Conservation (phyloP, 2,797 vertebrate species). For the Australoheros facetus region DNA sequence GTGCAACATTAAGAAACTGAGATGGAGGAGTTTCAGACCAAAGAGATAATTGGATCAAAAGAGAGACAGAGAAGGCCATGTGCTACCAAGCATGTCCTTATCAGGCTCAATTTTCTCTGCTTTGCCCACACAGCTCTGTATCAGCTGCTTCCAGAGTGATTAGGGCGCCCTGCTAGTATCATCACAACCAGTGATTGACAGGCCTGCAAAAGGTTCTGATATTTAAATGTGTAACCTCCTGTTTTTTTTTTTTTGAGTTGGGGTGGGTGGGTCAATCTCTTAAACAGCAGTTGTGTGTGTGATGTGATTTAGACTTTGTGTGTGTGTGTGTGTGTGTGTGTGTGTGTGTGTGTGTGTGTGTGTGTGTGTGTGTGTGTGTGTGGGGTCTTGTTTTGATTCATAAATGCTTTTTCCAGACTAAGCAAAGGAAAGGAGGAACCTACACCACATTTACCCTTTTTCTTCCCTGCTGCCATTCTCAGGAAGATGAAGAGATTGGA, state of each 20-base stretch:
- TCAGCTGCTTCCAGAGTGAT: conserved; percentile 66
- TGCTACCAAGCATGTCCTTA: conserved; percentile 64
- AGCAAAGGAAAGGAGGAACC: conserved; percentile 28
- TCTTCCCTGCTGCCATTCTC: conserved; percentile 11
- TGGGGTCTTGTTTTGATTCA: conserved; percentile 47
- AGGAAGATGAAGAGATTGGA: conserved; percentile 32
- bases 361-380: conserved; percentile 35
- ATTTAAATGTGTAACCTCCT: conserved; percentile 73
- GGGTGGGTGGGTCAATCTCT: conserved; percentile 25
- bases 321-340: conserved; percentile 23
- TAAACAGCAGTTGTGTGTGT: conserved; percentile 40
- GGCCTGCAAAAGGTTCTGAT: conserved; percentile 74
- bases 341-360: conserved; percentile 25
- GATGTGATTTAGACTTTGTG: conserved; percentile 12
- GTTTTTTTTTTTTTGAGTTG: conserved; percentile 36
- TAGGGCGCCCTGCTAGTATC: conserved; percentile 38
- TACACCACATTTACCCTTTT: conserved; percentile 8
- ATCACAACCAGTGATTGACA: conserved; percentile 63
- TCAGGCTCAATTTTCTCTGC: conserved; percentile 66
- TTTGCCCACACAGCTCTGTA: conserved; percentile 56
- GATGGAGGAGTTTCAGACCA: conserved; percentile 28
- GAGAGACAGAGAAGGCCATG: conserved; percentile 44
- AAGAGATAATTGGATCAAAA: conserved; percentile 68
- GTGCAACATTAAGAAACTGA: conserved; percentile 33
- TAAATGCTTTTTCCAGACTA: conserved; percentile 60